Evolutionary conservation across 1,140 invertebrate species (phyloP).

Genomic region (Octopus sinensis): DNA sequence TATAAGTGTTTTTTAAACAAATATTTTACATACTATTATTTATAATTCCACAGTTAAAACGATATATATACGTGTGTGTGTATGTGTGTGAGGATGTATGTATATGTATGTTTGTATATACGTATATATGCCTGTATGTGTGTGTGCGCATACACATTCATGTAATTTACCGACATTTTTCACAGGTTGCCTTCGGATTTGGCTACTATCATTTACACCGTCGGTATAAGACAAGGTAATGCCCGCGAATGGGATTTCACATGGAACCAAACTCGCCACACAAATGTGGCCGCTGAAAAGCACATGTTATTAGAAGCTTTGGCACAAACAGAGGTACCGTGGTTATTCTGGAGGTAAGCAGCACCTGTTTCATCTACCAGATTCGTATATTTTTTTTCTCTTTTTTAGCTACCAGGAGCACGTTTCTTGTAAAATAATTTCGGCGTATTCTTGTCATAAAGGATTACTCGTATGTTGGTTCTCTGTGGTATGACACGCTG

Average conservation of each 20-base stretch:
- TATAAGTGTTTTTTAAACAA: no score
- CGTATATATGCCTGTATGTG: no score
- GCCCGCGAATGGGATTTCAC: conserved; percentile 47
- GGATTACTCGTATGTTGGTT: background rate
- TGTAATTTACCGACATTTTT: background rate
- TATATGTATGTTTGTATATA: no score
- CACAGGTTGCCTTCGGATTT: conserved; percentile 41
- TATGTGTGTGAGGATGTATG: no score
- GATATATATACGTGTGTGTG: no score
- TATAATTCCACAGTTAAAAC: no score
- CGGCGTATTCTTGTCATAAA: background rate
- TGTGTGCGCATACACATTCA: background rate
- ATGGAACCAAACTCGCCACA: conserved; percentile 37
- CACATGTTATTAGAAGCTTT: conserved; percentile 46
- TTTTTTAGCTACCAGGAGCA: background rate
- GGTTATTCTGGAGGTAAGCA: conserved; percentile 43
- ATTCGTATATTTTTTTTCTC: background rate
- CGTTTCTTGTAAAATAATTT: background rate
- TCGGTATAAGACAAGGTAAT: conserved; percentile 45
- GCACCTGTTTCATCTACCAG: background rate
- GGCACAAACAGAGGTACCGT: conserved; percentile 45
- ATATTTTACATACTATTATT: no score
- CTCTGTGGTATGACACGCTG: background rate
- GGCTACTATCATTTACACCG: conserved; percentile 43
- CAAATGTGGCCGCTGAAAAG: conserved; percentile 40